Evolutionary conservation across 2,888 invertebrate species (phyloP), one percentile per base, ranked within the genome.

Genomic region (Kryphioiulus occultus): DNA sequence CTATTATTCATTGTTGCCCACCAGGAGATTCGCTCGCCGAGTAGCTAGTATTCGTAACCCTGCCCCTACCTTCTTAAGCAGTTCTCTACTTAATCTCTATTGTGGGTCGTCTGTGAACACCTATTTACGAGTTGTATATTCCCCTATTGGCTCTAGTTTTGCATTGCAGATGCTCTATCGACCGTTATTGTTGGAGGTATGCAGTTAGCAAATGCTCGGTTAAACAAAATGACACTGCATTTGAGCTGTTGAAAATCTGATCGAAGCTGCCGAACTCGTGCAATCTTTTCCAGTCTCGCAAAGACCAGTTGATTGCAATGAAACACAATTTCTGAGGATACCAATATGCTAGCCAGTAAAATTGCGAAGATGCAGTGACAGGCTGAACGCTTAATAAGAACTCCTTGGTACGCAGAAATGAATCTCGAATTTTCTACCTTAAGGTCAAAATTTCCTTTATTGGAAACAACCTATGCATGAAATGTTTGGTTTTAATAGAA

Each of bases 61-160:
- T 10, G 4, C n/a, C 68, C 68, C 68, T 68, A 26, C 59, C 59
- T 59, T 59, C 59, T 22, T n/a, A 59, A 59, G 59, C 26, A 68
- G 68, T 68, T 68, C 68, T 26, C 7, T 68, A 68, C 68, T 68
- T 68, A 68, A 68, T 68, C n/a, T 68, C 68, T 68, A 26, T 68
- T n/a, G 7, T 68, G n/a, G 68, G 26, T 68, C 68, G 68, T 68
- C n/a, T 68, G 26, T 68, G 68, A 68, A 68, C 68, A 68, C 9
- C n/a, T n/a, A 68, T 68, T 68, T 68, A 68, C 68, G 68, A 68
- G 26, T 68, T 68, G 68, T 68, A 68, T 68, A 68, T 68, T 68
- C 68, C 68, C 12, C 68, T 26, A n/a, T 68, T 68, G 68, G n/a
- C 68, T 26, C 68, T 68, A 68, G 68, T 68, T 26, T 68, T 26